phyloP scores from a whole-genome alignment of 2,113 vertebrate genomes.

The Ciconia maguari region DNA sequence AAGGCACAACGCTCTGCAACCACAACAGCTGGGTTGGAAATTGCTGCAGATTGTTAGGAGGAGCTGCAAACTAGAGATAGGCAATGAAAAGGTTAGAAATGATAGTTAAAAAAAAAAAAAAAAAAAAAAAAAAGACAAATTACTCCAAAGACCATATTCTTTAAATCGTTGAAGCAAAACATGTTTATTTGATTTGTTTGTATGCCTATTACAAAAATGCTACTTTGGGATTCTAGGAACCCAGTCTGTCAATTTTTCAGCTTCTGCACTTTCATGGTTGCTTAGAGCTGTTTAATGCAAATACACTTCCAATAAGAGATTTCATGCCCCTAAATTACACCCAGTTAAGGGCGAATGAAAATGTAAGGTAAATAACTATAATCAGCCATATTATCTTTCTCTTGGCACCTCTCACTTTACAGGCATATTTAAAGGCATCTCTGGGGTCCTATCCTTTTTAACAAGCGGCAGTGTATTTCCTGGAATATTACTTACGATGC shows the following conservation, averaged over 20 bases:
- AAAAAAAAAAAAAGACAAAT: conserved; percentile 69
- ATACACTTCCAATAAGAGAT: conserved; percentile 86
- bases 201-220: conserved; percentile 83
- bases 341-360: conserved; percentile 86
- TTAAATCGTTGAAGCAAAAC: conserved; percentile 83
- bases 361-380: conserved; percentile 89
- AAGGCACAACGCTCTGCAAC: conserved; percentile 44
- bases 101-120: conserved; percentile 40
- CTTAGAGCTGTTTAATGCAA: conserved; percentile 86
- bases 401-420: conserved; percentile 84
- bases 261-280: conserved; percentile 83
- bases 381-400: conserved; percentile 86
- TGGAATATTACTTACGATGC: conserved; percentile 81
- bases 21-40: conserved; percentile 73
- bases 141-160: conserved; percentile 81
- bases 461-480: conserved; percentile 78
- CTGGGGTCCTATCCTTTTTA: conserved; percentile 83
- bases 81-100: conserved; percentile 78
- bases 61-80: conserved; percentile 75
- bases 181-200: conserved; percentile 88
- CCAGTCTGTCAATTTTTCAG: conserved; percentile 84
- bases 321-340: conserved; percentile 87
- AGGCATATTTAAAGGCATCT: conserved; percentile 85
- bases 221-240: conserved; percentile 84
- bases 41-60: conserved; percentile 73